These are phyloP conservation scores for Scaptomyza tumidula DNA, from an alignment of 2,888 invertebrate genomes.

Conservation along the genomic window DNA sequence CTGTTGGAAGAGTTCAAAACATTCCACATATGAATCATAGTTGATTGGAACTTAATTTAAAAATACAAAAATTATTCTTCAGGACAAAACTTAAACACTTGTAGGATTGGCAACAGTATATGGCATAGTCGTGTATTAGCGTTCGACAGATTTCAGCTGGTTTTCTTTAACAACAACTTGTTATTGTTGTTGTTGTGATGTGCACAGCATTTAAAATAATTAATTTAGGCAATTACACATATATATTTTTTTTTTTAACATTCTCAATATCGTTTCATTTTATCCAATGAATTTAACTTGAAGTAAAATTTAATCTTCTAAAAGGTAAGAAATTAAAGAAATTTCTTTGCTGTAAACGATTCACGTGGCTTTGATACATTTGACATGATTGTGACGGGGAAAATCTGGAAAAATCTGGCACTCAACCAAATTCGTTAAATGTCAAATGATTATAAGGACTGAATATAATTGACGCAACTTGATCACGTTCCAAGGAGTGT, in stretches of 20 bases:
- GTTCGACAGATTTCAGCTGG: neutral
- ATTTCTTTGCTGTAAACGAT: neutral
- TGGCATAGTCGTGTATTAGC: neutral
- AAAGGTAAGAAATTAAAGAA: neutral
- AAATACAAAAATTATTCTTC: too few species aligned
- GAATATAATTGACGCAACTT: constrained; percentile 16
- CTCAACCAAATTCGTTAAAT: constrained; percentile 8
- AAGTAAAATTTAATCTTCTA: neutral
- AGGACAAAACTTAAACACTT: too few species aligned
- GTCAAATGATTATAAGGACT: constrained; percentile 7
- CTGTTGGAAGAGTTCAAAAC: too few species aligned
- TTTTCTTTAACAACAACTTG: constrained; percentile 35
- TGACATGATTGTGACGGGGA: too few species aligned
- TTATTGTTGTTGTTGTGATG: constrained; percentile 25
- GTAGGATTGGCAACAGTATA: constrained; percentile 6
- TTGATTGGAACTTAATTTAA: too few species aligned
- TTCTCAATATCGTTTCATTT: neutral
- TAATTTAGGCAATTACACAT: constrained; percentile 54
- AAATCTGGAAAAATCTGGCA: neutral
- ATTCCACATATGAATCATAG: too few species aligned
- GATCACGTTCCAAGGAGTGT: neutral
- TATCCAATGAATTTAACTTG: neutral
- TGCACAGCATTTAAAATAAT: constrained; percentile 63
- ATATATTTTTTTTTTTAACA: neutral
- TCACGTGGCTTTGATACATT: too few species aligned